Conservation (phyloP, 1,140 invertebrate species). For the Pissodes strobi region DNA sequence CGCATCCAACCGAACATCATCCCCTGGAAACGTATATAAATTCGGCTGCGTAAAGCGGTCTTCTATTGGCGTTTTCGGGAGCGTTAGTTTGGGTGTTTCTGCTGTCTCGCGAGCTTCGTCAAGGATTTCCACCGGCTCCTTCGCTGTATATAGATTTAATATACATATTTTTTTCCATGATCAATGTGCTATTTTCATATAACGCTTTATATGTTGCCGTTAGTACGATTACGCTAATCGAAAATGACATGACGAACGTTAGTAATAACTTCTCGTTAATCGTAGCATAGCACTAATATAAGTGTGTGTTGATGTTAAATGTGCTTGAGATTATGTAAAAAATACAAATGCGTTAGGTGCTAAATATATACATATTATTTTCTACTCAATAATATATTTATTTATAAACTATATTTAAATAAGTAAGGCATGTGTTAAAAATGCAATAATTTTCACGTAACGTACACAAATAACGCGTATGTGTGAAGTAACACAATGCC, state of each 20-base stretch:
- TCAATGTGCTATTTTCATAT: background rate
- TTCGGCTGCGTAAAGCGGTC: slow-evolving; percentile 44
- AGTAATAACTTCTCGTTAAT: too few species aligned
- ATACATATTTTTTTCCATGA: background rate
- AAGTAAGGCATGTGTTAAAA: background rate
- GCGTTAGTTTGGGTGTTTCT: slow-evolving; percentile 49
- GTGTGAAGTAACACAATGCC: slow-evolving; percentile 20
- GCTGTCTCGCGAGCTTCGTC: slow-evolving; percentile 36
- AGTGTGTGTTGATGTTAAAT: background rate
- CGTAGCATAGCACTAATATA: background rate
- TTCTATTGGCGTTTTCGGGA: slow-evolving; percentile 51
- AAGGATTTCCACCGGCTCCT: background rate
- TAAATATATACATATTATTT: background rate
- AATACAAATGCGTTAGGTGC: too few species aligned
- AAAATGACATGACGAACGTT: background rate
- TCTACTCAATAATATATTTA: too few species aligned
- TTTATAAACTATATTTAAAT: background rate
- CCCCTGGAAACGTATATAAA: slow-evolving; percentile 22
- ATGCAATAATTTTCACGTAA: background rate
- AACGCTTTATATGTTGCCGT: background rate
- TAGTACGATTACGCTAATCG: background rate
- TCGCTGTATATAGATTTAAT: slow-evolving; percentile 2
- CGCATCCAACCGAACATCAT: slow-evolving; percentile 20
- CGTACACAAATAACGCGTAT: background rate
- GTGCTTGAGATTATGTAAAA: background rate